Percentiles rank a stretch among this genome's conserved stretches.
Conservation (phyloP, 2,113 vertebrate species). For the Papio anubis region DNA sequence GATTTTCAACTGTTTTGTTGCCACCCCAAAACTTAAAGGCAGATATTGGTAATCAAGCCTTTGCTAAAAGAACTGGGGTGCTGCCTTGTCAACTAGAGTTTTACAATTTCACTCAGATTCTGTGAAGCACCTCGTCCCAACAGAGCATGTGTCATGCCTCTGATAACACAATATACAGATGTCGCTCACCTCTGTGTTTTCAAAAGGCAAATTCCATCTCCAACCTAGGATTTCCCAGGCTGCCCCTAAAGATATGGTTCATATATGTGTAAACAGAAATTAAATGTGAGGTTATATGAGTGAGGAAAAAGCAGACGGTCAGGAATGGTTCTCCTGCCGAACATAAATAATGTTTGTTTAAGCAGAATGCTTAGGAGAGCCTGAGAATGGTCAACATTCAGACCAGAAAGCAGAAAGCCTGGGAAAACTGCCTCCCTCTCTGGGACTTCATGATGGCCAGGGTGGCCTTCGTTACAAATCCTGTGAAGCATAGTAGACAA, state of each 20-base stretch:
- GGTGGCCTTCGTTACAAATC: constrained; percentile 35
- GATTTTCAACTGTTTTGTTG: background rate
- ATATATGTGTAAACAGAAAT: constrained; percentile 58
- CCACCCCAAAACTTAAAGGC: background rate
- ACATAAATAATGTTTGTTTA: constrained; percentile 68
- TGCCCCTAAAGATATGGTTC: constrained; percentile 63
- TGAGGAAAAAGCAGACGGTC: constrained; percentile 40
- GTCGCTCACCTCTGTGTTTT: constrained; percentile 71
- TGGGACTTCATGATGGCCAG: background rate
- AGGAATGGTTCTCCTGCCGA: constrained; percentile 31
- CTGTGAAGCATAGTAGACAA: constrained; percentile 22
- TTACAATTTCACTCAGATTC: constrained; percentile 36
- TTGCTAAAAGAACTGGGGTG: background rate
- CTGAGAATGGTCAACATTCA: constrained; percentile 30
- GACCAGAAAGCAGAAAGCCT: constrained; percentile 32
- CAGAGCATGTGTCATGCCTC: constrained; percentile 48
- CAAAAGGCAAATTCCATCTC: constrained; percentile 67
- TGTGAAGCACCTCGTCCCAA: constrained; percentile 61
- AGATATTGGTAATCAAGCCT: constrained; percentile 8
- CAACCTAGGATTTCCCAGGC: constrained; percentile 63
- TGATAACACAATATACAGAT: constrained; percentile 75
- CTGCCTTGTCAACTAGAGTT: constrained; percentile 2
- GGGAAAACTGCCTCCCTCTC: constrained; percentile 44
- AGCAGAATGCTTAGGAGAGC: constrained; percentile 40
- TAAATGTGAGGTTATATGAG: constrained; percentile 55